These are phyloP conservation scores for Callyntrura guangdongensis DNA, from an alignment of 2,888 invertebrate genomes.

Conservation along the genomic window DNA sequence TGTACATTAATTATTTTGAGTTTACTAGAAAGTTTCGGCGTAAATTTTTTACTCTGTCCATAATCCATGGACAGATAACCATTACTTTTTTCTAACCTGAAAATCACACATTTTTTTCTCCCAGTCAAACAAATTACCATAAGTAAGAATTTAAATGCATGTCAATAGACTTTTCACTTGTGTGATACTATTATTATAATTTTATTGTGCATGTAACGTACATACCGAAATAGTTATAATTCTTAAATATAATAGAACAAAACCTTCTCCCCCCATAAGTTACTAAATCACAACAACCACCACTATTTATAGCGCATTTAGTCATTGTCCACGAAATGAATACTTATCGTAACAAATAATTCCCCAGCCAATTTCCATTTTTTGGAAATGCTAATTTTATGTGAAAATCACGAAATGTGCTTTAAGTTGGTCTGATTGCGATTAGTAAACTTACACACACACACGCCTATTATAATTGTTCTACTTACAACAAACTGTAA, in stretches of 20 bases:
- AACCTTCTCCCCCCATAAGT: not conserved
- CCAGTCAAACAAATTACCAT: constrained; percentile 1
- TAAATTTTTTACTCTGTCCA: no score
- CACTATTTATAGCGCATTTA: not conserved
- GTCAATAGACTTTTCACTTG: constrained; percentile 4
- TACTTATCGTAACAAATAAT: not conserved
- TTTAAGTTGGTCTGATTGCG: not conserved
- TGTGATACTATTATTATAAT: constrained; percentile 31
- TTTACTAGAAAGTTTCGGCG: no score
- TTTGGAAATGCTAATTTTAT: not conserved
- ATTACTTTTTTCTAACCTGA: no score
- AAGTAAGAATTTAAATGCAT: constrained; percentile 1
- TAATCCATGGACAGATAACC: no score
- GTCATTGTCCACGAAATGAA: not conserved
- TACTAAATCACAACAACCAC: not conserved
- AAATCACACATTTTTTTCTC: not conserved
- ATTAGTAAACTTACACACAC: not conserved
- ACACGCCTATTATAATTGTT: not conserved
- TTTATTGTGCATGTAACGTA: not conserved
- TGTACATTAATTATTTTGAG: no score
- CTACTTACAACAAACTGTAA: constrained; percentile 17
- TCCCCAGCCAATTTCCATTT: no score
- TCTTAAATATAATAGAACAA: not conserved
- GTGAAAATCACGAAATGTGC: not conserved
- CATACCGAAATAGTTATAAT: no score